Evolutionary conservation across 2,888 invertebrate genomes (phyloP), one percentile per base, ranked within the genome.

Genomic region (Nephrotoma guestfalica): DNA sequence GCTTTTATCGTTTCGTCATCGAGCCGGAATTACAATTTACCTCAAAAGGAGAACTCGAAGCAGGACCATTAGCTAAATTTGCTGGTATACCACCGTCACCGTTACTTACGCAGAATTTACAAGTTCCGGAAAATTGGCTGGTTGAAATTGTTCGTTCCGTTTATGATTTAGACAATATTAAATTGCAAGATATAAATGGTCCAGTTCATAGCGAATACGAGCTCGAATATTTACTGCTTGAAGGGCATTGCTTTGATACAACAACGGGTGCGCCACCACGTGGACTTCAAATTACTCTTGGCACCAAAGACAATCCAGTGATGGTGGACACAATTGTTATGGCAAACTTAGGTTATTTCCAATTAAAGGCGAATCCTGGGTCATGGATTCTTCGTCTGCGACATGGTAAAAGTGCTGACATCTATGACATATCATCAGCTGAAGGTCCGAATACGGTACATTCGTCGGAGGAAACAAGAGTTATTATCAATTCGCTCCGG

Each of bases 271-370:
- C 98, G 88, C 99, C 99, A 0, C 99, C 99, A 0, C 93, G 99
- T 88, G 99, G 99, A 0, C 93, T 99, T n/a, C 99, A 99, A 92
- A 96, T 99, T 87, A 96, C 97, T 4, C 92, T 99, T 86, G 98
- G 98, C 84, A 96, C 97, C 0, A 94, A 95, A 88, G 93, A 93
- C n/a, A 92, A 94, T 87, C 95, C 96, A 0, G 94, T 95, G 6
- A 93, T 95, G 88, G 96, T 97, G 88, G 99, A 99, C 91, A 99
- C 99, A 18, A 99, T 99, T 89, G 99, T 99, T n/a, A 99, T 99
- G 99, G 99, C 99, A 6, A 99, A 99, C 92, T 93, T 99, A 89
- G 99, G 99, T 13, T 99, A 99, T 92, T 99, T 99, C 93, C 98
- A 98, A 92, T 92, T 99, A 43, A 99, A 99, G 92, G 99, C 99